Evolutionary conservation across 2,888 invertebrate genomes (phyloP).

Genomic region (Acleris sparsana): DNA sequence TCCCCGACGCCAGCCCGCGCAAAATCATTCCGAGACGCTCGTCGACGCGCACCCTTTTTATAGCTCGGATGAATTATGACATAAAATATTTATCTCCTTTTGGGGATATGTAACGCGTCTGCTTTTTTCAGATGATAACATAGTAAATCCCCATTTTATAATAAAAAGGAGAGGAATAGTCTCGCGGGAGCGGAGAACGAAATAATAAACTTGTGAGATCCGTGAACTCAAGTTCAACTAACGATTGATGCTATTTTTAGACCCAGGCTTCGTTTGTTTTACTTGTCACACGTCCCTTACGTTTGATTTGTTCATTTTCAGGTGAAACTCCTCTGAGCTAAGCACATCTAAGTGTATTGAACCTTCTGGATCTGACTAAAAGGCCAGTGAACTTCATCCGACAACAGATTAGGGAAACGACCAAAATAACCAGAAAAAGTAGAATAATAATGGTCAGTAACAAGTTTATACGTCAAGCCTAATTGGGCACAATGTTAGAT

Average conservation of each 20-base stretch:
- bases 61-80: slow-evolving; percentile 74
- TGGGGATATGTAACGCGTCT: slow-evolving; percentile 69
- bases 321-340: slow-evolving; percentile 6
- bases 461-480: neutral
- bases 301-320: slow-evolving; percentile 23
- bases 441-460: no score
- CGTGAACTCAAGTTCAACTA: slow-evolving; percentile 27
- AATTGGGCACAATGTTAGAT: slow-evolving; percentile 4
- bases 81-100: slow-evolving; percentile 78
- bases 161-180: slow-evolving; percentile 61
- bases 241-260: slow-evolving; percentile 25
- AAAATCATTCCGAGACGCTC: slow-evolving; percentile 64
- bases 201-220: slow-evolving; percentile 42
- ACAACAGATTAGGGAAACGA: neutral
- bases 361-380: slow-evolving; percentile 3
- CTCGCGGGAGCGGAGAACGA: slow-evolving; percentile 44
- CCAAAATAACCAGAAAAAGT: no score
- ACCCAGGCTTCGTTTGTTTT: slow-evolving; percentile 18
- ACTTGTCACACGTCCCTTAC: slow-evolving; percentile 17
- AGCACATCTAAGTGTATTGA: slow-evolving; percentile 5
- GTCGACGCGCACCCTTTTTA: slow-evolving; percentile 72
- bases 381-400: slow-evolving; percentile 1
- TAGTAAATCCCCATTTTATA: slow-evolving; percentile 67
- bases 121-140: slow-evolving; percentile 71
- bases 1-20: slow-evolving; percentile 54